Conservation (phyloP, 2,888 invertebrate species). For the Yponomeuta cagnagella region DNA sequence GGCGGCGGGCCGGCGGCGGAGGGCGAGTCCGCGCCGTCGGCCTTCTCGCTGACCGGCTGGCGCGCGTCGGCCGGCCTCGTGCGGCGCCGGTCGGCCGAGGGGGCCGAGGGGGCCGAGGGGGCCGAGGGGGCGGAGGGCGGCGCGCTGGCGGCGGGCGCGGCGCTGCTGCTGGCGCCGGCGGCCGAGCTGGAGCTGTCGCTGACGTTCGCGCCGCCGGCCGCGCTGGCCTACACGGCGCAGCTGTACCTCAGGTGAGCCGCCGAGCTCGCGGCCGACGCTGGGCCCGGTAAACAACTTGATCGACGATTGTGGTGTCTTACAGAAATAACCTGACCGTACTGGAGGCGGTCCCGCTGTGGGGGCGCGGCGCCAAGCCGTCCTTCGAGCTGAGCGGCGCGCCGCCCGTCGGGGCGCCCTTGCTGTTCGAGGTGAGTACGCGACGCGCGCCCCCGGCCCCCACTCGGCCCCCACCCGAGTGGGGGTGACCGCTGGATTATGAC, state of each 20-base stretch:
- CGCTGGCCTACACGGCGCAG: constrained; percentile 61
- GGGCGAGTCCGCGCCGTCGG: not conserved
- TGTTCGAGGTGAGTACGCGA: constrained; percentile 79
- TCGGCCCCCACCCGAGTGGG: no score
- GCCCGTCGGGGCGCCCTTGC: constrained; percentile 73
- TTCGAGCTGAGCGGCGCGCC: constrained; percentile 88
- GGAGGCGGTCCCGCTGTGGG: constrained; percentile 88
- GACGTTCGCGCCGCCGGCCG: constrained; percentile 59
- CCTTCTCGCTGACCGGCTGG: constrained; percentile 1
- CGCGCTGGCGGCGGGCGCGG: constrained; percentile 57
- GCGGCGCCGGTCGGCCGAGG: constrained; percentile 17
- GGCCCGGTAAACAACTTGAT: no score
- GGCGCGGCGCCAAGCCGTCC: constrained; percentile 89
- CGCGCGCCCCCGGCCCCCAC: no score
- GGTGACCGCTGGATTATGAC: no score
- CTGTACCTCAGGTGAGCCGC: constrained; percentile 61
- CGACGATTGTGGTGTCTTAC: constrained; percentile 18
- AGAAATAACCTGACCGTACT: constrained; percentile 96
- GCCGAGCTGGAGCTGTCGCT: constrained; percentile 65
- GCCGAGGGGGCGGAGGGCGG: constrained; percentile 19
- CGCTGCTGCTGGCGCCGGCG: constrained; percentile 76
- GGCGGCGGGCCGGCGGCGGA: constrained; percentile 31
- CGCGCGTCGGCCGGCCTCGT: constrained; percentile 16
- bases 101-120: constrained; percentile 16
- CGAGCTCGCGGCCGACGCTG: constrained; percentile 45